These are phyloP conservation scores for Archocentrus centrarchus DNA, from an alignment of 2,113 vertebrate genomes.

Conservation along the genomic window DNA sequence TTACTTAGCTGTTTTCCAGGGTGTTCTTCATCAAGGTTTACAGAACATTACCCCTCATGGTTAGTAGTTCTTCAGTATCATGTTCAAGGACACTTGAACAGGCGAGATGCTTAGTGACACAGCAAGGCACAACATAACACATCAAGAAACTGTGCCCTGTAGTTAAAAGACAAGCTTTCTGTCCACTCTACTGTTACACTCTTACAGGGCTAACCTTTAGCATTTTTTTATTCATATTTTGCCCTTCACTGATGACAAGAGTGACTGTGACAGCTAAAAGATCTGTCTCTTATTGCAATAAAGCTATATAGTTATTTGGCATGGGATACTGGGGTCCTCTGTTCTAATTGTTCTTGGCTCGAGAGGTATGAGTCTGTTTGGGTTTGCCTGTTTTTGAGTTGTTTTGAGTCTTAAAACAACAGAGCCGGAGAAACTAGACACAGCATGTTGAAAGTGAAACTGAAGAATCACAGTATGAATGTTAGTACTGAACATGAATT, in stretches of 20 bases:
- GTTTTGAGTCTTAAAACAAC: not conserved
- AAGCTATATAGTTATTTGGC: not conserved
- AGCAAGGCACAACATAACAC: not conserved
- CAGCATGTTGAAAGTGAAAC: not conserved
- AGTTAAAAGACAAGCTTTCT: not conserved
- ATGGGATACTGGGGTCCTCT: not conserved
- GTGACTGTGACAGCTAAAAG: not conserved
- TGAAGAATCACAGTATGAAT: not conserved
- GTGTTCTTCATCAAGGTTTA: not conserved
- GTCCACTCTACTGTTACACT: not conserved
- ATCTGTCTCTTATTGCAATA: not conserved
- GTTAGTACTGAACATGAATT: not conserved
- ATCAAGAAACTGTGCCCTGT: not conserved
- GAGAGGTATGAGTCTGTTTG: not conserved
- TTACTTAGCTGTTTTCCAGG: not conserved
- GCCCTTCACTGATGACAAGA: not conserved
- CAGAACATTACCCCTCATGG: not conserved
- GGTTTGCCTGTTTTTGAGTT: not conserved
- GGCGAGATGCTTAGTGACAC: constrained; percentile 12
- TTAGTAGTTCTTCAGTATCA: constrained; percentile 2
- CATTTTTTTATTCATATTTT: not conserved
- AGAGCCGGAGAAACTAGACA: not conserved
- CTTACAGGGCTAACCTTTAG: not conserved
- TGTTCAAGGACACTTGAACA: constrained; percentile 27
- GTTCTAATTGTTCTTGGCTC: not conserved